phyloP scores from a whole-genome alignment of 2,888 invertebrate species.

The Drosophila emarginata region DNA sequence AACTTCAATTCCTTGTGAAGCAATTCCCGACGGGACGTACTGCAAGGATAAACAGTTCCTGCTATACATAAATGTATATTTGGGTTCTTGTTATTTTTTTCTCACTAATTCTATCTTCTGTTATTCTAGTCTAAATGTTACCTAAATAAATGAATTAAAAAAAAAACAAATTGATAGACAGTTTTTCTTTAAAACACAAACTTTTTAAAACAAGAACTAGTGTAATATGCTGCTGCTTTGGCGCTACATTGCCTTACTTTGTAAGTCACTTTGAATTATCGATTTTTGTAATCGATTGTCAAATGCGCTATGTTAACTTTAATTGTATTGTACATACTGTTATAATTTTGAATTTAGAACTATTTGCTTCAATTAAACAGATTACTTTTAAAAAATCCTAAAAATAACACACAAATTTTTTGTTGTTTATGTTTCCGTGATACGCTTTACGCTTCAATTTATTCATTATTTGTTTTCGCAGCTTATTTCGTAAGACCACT shows the following conservation, averaged over 20 bases:
- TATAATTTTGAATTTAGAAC: neutral
- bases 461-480: slow-evolving; percentile 62
- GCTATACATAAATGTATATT: too few species aligned
- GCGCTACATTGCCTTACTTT: neutral
- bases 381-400: neutral
- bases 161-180: too few species aligned
- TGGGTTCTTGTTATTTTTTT: too few species aligned
- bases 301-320: neutral
- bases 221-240: too few species aligned
- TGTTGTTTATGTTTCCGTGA: neutral
- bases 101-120: too few species aligned
- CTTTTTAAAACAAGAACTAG: too few species aligned
- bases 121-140: too few species aligned
- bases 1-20: too few species aligned
- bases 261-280: neutral
- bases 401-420: slow-evolving; percentile 16
- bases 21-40: too few species aligned
- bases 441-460: slow-evolving; percentile 80
- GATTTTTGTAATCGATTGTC: slow-evolving; percentile 21
- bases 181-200: too few species aligned
- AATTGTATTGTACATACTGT: neutral
- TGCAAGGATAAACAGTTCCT: too few species aligned
- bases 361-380: neutral
- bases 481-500: slow-evolving; percentile 64
- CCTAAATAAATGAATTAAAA: too few species aligned